phyloP scores from a whole-genome alignment of 2,113 vertebrate genomes.

The Scopus umbretta region DNA sequence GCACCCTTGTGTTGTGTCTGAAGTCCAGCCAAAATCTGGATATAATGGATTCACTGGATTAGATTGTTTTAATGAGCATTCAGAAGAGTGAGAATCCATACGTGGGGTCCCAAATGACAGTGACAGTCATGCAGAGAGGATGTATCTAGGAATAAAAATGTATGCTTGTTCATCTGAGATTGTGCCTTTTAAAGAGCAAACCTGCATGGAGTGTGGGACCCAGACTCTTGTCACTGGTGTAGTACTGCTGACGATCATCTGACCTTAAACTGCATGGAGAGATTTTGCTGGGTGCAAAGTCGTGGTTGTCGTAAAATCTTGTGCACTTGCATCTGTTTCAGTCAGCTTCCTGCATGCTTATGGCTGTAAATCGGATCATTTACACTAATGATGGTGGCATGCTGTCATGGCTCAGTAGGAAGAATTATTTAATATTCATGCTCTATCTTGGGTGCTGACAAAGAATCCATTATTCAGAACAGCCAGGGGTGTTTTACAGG shows the following conservation, averaged over 20 bases:
- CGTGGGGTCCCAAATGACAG: background rate
- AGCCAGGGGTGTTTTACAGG: background rate
- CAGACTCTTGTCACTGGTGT: background rate
- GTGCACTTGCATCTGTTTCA: background rate
- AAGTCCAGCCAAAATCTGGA: background rate
- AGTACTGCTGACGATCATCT: background rate
- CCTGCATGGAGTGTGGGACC: background rate
- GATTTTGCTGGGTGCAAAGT: background rate
- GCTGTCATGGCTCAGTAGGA: slow-evolving; percentile 14
- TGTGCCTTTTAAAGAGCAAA: background rate
- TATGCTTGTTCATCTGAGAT: background rate
- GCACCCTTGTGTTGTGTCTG: background rate
- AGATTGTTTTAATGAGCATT: background rate
- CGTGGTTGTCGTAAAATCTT: background rate
- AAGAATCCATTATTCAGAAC: background rate
- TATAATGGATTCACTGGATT: background rate
- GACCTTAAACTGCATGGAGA: background rate
- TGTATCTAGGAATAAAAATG: background rate
- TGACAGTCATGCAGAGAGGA: background rate
- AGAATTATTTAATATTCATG: slow-evolving; percentile 33
- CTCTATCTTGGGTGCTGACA: background rate
- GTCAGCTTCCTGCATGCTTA: background rate
- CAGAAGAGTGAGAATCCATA: background rate
- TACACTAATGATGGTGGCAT: slow-evolving; percentile 1
- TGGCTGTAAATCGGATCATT: slow-evolving; percentile 32